Evolutionary conservation across 2,797 vertebrate species (phyloP).

Genomic region (Gallinago solitaria): DNA sequence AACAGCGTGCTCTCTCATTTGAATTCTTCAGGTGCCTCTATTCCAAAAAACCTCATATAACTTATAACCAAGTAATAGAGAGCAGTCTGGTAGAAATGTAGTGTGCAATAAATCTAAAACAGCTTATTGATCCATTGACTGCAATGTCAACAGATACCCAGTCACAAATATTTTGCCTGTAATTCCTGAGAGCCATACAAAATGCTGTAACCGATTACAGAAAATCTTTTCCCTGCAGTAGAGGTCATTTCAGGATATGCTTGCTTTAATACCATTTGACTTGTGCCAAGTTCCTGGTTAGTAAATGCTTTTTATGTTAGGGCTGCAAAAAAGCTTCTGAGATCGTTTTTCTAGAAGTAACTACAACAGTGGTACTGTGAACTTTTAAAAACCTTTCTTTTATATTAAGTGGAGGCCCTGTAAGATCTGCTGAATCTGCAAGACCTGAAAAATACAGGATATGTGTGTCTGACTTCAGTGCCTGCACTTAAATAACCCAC

Average conservation of each 20-base stretch:
- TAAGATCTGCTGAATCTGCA: constrained; percentile 75
- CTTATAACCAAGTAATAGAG: not conserved
- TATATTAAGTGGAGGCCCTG: constrained; percentile 74
- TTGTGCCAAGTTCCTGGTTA: constrained; percentile 74
- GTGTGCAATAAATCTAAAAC: not conserved
- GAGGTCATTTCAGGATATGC: constrained; percentile 75
- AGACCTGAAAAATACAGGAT: constrained; percentile 79
- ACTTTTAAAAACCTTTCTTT: constrained; percentile 73
- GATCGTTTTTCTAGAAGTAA: constrained; percentile 9
- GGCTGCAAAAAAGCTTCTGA: constrained; percentile 47
- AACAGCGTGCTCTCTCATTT: not conserved
- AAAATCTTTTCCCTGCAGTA: constrained; percentile 45
- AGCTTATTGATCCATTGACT: not conserved
- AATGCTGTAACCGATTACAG: constrained; percentile 50
- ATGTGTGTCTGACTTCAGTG: constrained; percentile 77
- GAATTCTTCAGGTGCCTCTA: not conserved
- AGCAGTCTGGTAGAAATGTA: not conserved
- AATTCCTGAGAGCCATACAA: not conserved
- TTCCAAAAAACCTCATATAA: not conserved
- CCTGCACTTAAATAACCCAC: constrained; percentile 84
- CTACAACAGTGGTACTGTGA: constrained; percentile 47
- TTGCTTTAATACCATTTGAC: constrained; percentile 43
- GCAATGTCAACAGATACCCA: not conserved
- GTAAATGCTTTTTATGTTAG: constrained; percentile 59
- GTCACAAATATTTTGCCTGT: not conserved